Conservation (phyloP, 1,140 invertebrate species). For the Lerema accius region DNA sequence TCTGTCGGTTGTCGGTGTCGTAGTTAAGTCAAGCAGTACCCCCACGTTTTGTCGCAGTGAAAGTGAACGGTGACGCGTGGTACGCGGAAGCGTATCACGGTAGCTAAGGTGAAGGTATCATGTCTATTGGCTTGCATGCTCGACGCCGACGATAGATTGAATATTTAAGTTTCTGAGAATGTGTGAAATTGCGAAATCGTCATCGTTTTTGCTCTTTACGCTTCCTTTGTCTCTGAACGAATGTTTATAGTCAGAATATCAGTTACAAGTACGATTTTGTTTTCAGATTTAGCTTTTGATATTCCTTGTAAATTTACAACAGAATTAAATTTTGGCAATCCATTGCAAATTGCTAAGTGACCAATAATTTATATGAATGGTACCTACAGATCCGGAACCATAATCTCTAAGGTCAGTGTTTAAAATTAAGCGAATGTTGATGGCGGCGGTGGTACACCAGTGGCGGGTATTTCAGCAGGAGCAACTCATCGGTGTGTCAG, state of each 20-base stretch:
- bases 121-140: conserved; percentile 36
- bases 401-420: conserved; percentile 37
- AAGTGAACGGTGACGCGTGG: conserved; percentile 70
- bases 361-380: no score
- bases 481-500: conserved; percentile 17
- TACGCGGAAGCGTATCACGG: conserved; percentile 66
- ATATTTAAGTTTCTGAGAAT: conserved; percentile 3
- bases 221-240: not conserved
- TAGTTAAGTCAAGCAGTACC: conserved; percentile 45
- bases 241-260: not conserved
- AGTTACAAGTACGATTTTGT: no score
- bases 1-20: conserved; percentile 27
- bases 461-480: conserved; percentile 32
- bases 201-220: not conserved
- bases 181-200: not conserved
- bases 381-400: conserved; percentile 8
- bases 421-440: conserved; percentile 35
- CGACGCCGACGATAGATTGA: conserved; percentile 7
- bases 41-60: conserved; percentile 58
- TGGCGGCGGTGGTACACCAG: not conserved
- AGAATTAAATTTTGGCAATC: no score
- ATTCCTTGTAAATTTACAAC: no score
- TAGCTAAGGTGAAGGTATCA: conserved; percentile 64
- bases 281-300: no score
- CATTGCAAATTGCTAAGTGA: no score